A percentile compares a stretch with the other conserved stretches of the same genome.
Conservation (phyloP, 2,888 invertebrate species). For the Hymenopus coronatus region DNA sequence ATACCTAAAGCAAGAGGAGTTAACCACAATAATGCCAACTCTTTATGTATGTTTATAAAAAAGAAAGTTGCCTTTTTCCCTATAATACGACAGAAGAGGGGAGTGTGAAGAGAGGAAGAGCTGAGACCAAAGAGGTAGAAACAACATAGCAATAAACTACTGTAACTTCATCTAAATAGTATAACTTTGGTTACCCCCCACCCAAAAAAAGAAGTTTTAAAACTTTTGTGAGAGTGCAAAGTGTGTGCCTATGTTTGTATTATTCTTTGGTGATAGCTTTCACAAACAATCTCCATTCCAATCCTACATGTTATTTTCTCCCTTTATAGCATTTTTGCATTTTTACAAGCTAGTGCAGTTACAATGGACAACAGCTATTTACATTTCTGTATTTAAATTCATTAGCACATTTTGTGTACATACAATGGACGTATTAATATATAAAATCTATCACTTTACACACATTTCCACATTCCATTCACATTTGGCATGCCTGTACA, state of each 20-base stretch:
- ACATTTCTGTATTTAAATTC: background rate
- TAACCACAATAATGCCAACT: too few species aligned
- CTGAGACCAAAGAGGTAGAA: too few species aligned
- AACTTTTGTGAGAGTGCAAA: background rate
- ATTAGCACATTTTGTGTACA: background rate
- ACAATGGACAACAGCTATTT: background rate
- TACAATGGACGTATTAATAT: background rate
- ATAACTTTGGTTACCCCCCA: too few species aligned
- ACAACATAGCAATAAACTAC: too few species aligned
- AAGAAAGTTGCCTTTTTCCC: too few species aligned
- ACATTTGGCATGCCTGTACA: background rate
- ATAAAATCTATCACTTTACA: background rate
- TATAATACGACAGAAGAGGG: too few species aligned
- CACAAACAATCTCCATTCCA: background rate
- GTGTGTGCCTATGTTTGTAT: background rate
- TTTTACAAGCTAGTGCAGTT: background rate
- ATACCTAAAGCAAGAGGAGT: too few species aligned
- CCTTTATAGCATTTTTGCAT: too few species aligned
- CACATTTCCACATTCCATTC: background rate
- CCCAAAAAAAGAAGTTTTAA: background rate
- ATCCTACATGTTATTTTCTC: background rate
- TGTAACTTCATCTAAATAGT: too few species aligned
- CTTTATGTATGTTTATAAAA: too few species aligned
- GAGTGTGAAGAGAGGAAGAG: too few species aligned
- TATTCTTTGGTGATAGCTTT: background rate